Conservation (phyloP, 2,113 vertebrate genomes). For the Macquaria australasica region DNA sequence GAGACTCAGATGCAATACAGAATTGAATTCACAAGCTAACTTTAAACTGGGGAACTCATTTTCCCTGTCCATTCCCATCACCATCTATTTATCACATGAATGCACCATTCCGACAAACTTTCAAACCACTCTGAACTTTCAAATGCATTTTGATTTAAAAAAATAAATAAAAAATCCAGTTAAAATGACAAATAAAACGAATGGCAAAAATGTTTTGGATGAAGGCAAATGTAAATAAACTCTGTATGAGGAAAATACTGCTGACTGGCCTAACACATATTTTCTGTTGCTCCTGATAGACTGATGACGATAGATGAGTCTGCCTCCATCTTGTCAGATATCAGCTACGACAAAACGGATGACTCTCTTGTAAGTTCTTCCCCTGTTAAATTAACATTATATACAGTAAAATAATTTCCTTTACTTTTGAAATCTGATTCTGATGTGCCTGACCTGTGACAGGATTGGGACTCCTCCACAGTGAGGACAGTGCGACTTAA, state of each 20-base stretch:
- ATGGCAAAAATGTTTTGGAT: background rate
- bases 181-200: background rate
- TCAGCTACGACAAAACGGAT: constrained; percentile 98
- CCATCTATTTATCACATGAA: constrained; percentile 2
- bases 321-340: constrained; percentile 95
- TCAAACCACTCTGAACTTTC: background rate
- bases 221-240: background rate
- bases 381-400: background rate
- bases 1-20: background rate
- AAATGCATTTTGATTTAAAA: background rate
- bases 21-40: constrained; percentile 4
- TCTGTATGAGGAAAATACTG: background rate
- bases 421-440: background rate
- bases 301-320: constrained; percentile 97
- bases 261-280: background rate
- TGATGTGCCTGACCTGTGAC: constrained; percentile 27
- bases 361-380: constrained; percentile 92
- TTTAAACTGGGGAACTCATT: background rate
- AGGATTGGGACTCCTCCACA: constrained; percentile 97
- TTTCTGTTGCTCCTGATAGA: constrained; percentile 74
- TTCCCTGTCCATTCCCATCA: background rate
- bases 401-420: background rate
- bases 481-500: constrained; percentile 91
- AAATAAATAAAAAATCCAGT: no score
- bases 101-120: background rate